phyloP scores from a whole-genome alignment of 2,888 invertebrate genomes.

The Exephanes ischioxanthus region DNA sequence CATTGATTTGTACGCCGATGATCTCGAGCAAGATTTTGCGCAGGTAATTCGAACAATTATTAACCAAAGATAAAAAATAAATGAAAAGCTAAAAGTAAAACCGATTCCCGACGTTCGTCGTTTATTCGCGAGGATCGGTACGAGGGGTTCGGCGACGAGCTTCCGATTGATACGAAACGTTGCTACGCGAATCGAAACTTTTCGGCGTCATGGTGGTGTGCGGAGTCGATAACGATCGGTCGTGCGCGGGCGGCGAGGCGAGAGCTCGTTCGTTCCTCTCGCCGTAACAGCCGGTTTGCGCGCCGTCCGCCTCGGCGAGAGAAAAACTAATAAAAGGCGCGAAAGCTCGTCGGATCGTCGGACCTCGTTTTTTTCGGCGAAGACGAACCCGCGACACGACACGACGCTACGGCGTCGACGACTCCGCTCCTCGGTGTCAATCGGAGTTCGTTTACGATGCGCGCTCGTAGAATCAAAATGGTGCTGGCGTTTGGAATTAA shows the following conservation, averaged over 20 bases:
- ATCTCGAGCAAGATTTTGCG: slow-evolving; percentile 97
- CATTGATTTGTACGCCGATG: slow-evolving; percentile 98
- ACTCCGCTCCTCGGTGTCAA: neutral
- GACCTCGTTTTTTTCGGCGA: neutral
- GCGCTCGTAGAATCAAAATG: slow-evolving; percentile 77
- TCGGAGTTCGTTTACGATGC: slow-evolving; percentile 67
- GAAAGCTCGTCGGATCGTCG: neutral
- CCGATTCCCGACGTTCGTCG: slow-evolving; percentile 3
- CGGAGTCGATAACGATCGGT: slow-evolving; percentile 75
- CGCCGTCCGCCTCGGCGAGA: neutral
- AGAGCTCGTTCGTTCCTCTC: slow-evolving; percentile 34
- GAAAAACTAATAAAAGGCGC: neutral
- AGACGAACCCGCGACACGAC: too few species aligned
- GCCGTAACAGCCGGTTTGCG: slow-evolving; percentile 11
- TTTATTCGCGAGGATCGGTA: neutral
- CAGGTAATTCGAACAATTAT: slow-evolving; percentile 86
- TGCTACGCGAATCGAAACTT: slow-evolving; percentile 62
- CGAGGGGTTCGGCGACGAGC: neutral
- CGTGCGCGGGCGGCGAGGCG: slow-evolving; percentile 55
- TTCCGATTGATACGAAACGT: slow-evolving; percentile 7
- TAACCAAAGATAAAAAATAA: neutral
- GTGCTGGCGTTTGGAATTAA: slow-evolving; percentile 72
- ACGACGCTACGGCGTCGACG: neutral
- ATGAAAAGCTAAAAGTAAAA: slow-evolving; percentile 6
- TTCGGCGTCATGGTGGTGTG: slow-evolving; percentile 77